A percentile compares a stretch with the other conserved stretches of the same genome.
These are phyloP conservation scores for Onychostruthus taczanowskii DNA, from an alignment of 2,113 vertebrate genomes.

Conservation along the genomic window DNA sequence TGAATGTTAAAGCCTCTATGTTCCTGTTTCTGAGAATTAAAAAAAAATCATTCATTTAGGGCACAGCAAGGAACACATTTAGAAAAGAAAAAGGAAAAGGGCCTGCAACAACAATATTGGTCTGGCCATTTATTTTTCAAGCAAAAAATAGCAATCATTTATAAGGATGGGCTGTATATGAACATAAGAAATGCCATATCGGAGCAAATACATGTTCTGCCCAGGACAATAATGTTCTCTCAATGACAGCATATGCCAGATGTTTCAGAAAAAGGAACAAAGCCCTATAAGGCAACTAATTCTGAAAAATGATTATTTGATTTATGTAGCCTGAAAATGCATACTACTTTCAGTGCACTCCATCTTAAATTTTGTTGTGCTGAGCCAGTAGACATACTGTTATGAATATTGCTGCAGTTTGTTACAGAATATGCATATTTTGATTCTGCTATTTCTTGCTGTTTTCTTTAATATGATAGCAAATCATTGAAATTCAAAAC, in stretches of 20 bases:
- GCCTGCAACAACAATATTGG: not conserved
- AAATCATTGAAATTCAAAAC: not conserved
- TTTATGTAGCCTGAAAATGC: not conserved
- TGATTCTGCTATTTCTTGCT: not conserved
- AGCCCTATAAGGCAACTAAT: not conserved
- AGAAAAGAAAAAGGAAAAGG: not conserved
- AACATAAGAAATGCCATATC: not conserved
- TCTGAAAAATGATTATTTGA: conserved; percentile 17
- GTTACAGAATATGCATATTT: not conserved
- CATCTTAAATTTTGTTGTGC: not conserved
- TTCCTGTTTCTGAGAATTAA: not conserved
- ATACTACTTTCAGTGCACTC: not conserved
- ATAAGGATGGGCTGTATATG: not conserved
- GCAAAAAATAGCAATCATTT: not conserved
- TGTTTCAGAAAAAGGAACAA: conserved; percentile 3
- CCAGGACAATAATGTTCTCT: not conserved
- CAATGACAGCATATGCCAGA: not conserved
- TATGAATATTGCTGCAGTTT: not conserved
- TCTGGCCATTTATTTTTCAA: not conserved
- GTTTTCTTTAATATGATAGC: not conserved
- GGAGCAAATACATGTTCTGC: not conserved
- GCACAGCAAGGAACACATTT: not conserved
- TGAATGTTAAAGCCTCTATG: not conserved
- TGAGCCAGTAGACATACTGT: not conserved
- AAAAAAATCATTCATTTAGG: not conserved